Conservation (phyloP, 2,113 vertebrate genomes). For the Rhinogobius similis region DNA sequence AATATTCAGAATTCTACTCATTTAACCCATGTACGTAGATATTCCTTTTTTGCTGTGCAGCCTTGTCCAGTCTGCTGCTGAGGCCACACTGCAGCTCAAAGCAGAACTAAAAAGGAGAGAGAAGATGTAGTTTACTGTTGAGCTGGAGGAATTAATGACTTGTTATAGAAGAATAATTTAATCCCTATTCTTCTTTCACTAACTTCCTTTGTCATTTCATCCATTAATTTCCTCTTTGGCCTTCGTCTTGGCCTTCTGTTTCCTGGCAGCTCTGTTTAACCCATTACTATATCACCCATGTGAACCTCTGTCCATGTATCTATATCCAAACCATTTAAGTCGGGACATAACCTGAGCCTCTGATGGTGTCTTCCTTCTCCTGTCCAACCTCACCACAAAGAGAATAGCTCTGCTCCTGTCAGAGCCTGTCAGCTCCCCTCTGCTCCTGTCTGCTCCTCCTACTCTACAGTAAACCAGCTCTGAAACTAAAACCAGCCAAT, state of each 20-base stretch:
- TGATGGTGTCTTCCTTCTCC: background rate
- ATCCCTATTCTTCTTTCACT: background rate
- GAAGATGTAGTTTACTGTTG: background rate
- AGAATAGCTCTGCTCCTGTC: background rate
- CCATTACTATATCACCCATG: background rate
- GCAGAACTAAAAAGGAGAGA: background rate
- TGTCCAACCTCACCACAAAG: background rate
- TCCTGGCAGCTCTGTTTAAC: background rate
- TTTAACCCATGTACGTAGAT: background rate
- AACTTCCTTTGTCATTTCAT: background rate
- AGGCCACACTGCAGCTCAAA: conserved; percentile 1
- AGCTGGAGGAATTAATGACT: background rate
- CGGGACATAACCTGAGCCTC: background rate
- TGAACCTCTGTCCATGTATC: background rate
- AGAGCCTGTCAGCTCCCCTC: too few species aligned
- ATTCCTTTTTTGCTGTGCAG: conserved; percentile 11
- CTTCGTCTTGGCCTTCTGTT: background rate
- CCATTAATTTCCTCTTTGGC: background rate
- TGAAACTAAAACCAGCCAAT: background rate
- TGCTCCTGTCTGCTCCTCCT: background rate
- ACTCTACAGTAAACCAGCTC: background rate
- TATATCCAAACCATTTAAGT: too few species aligned
- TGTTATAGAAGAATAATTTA: background rate
- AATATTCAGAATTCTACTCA: background rate
- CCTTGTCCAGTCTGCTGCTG: conserved; percentile 15